Percentiles rank a stretch among this genome's conserved stretches.
These are phyloP conservation scores for Monochamus alternatus DNA, from an alignment of 2,888 invertebrate genomes.

Conservation along the genomic window DNA sequence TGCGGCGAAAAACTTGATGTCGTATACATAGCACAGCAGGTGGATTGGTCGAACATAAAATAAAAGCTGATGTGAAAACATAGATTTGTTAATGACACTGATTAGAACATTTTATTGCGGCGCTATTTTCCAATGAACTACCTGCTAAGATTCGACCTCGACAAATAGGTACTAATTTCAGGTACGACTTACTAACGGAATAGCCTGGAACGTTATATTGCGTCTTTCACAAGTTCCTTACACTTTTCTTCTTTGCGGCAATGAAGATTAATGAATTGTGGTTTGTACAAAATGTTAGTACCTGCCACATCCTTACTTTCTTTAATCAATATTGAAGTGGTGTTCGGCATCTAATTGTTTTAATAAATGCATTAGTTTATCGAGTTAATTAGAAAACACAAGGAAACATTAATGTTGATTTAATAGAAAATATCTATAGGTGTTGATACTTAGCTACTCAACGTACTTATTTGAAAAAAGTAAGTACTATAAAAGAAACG, in stretches of 20 bases:
- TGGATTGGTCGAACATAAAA: background rate
- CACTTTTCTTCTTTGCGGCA: background rate
- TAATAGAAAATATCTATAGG: too few relatives aligned
- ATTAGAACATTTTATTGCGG: constrained; percentile 1
- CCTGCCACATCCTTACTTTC: constrained; percentile 1
- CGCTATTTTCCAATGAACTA: background rate
- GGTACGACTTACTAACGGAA: background rate
- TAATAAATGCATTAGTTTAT: background rate
- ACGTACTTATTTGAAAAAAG: too few relatives aligned
- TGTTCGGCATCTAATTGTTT: background rate
- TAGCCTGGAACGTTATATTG: background rate
- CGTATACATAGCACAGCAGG: too few relatives aligned
- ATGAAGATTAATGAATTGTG: constrained; percentile 3
- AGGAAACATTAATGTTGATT: background rate
- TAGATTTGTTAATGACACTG: background rate
- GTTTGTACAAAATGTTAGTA: background rate
- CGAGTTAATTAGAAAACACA: background rate
- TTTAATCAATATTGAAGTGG: constrained; percentile 1
- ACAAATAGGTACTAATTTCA: background rate
- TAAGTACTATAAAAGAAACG: too few relatives aligned
- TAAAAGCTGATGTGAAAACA: background rate
- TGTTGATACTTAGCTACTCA: too few relatives aligned
- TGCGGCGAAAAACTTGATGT: too few relatives aligned
- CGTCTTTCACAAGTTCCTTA: background rate
- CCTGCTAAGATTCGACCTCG: constrained; percentile 5